Percentiles rank a stretch among this genome's conserved stretches.
Conservation (phyloP, 2,797 vertebrate species). For the Nasua narica region DNA sequence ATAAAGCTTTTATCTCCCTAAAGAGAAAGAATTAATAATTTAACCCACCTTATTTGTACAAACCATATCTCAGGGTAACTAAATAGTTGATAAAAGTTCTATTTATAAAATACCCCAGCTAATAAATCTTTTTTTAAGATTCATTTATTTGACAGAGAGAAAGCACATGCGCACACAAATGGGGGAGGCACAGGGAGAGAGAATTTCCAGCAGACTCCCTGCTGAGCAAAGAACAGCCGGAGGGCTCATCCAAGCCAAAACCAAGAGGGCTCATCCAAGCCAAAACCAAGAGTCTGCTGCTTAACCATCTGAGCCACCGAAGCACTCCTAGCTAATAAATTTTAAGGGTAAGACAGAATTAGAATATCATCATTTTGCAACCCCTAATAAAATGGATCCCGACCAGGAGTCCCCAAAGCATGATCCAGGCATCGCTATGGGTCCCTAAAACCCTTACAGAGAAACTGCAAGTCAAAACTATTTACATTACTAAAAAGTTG, state of each 20-base stretch:
- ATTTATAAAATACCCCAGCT: not conserved
- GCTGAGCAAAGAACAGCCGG: not conserved
- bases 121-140: not conserved
- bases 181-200: not conserved
- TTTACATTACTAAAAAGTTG: not conserved
- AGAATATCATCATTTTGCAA: constrained; percentile 21
- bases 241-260: no score
- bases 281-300: not conserved
- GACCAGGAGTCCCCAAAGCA: not conserved
- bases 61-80: not conserved
- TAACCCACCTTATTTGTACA: not conserved
- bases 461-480: not conserved
- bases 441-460: not conserved
- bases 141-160: not conserved
- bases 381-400: constrained; percentile 5
- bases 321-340: not conserved
- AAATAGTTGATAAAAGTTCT: not conserved
- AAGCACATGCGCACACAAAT: not conserved
- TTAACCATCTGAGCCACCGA: not conserved
- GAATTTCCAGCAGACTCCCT: not conserved
- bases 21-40: not conserved
- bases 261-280: no score
- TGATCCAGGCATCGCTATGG: not conserved
- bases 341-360: not conserved
- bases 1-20: not conserved